These are phyloP conservation scores for Phyllostomus discolor DNA, from an alignment of 2,113 vertebrate species.

Conservation along the genomic window DNA sequence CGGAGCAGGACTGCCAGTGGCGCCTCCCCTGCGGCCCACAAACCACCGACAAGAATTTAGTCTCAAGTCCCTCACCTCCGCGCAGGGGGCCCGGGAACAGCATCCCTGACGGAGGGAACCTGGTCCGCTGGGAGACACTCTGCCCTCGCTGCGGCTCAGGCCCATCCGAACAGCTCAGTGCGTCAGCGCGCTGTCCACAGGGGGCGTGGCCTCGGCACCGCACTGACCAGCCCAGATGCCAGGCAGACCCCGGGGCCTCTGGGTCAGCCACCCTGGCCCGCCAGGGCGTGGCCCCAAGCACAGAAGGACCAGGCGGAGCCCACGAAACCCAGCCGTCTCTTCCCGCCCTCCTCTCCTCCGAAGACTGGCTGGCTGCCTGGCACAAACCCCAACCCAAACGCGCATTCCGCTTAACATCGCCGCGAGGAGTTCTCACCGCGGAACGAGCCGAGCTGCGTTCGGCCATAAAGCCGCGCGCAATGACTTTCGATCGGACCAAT, in stretches of 20 bases:
- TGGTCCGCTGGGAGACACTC: background rate
- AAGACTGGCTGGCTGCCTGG: background rate
- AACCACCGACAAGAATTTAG: background rate
- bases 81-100: background rate
- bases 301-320: background rate
- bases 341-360: background rate
- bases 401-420: constrained; percentile 61
- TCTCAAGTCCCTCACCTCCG: background rate
- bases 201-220: background rate
- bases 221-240: background rate
- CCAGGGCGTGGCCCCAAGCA: background rate
- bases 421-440: constrained; percentile 54
- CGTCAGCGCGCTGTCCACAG: background rate
- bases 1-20: background rate
- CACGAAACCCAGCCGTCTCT: background rate
- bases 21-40: background rate
- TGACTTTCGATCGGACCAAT: constrained; percentile 72
- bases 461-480: constrained; percentile 68
- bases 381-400: constrained; percentile 28
- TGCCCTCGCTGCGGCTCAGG: background rate
- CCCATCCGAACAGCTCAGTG: background rate
- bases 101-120: background rate
- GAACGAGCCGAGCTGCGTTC: constrained; percentile 62
- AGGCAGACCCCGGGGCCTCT: background rate
- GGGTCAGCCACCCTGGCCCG: background rate